Percentiles rank a stretch among this genome's conserved stretches.
These are phyloP conservation scores for Acrobasis suavella DNA, from an alignment of 2,888 invertebrate genomes.

Conservation along the genomic window DNA sequence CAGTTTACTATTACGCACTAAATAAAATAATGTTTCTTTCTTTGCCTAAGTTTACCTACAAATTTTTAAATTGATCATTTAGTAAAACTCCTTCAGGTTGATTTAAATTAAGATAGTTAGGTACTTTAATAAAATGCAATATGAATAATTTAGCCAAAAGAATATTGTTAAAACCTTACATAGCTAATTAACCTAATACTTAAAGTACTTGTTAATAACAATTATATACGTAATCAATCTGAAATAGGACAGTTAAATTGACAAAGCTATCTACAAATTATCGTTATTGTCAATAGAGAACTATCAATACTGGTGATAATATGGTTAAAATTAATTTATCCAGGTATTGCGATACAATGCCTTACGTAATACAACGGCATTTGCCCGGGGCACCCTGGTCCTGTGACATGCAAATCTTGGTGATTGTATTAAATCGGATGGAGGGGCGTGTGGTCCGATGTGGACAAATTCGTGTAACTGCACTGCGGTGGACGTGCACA, in stretches of 20 bases:
- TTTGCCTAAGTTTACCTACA: too few species aligned
- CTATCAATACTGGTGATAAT: constrained; percentile 43
- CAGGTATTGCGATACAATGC: constrained; percentile 57
- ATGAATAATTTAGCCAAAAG: too few species aligned
- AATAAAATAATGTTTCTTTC: too few species aligned
- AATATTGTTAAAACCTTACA: too few species aligned
- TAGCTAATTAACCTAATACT: too few species aligned
- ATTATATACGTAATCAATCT: neutral
- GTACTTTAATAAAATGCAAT: too few species aligned
- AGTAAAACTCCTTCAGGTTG: too few species aligned
- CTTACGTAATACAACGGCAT: constrained; percentile 57
- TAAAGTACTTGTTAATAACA: too few species aligned
- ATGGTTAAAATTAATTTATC: constrained; percentile 50
- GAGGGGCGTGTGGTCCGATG: constrained; percentile 59
- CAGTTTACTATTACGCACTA: too few species aligned
- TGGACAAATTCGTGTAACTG: constrained; percentile 71
- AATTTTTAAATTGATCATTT: too few species aligned
- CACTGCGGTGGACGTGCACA: too few species aligned
- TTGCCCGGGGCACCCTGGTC: constrained; percentile 57
- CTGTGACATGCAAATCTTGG: constrained; percentile 81
- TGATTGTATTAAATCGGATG: constrained; percentile 78
- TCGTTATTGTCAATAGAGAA: constrained; percentile 21
- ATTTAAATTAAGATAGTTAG: too few species aligned
- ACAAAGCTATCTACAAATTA: constrained; percentile 6
- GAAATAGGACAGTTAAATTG: neutral